Evolutionary conservation across 2,888 invertebrate genomes (phyloP).

Genomic region (Heliconius ismenius): DNA sequence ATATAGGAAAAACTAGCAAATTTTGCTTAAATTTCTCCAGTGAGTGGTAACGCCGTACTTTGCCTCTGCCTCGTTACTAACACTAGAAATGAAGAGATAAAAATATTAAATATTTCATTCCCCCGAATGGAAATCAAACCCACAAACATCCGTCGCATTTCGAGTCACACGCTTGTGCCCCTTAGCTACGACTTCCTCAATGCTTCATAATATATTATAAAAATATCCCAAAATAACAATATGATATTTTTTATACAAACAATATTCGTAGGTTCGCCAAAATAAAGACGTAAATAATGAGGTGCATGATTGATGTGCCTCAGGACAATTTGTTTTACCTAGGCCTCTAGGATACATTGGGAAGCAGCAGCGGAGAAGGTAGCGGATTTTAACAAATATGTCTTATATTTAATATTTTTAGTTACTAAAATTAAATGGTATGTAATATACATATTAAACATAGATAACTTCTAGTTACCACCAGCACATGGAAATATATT

Average conservation of each 20-base stretch:
- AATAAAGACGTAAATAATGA: constrained; percentile 41
- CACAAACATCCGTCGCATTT: no score
- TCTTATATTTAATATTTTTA: no score
- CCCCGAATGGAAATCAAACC: background rate
- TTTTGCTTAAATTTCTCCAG: background rate
- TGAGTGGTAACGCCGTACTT: no score
- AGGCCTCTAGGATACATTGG: background rate
- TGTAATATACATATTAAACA: no score
- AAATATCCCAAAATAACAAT: constrained; percentile 6
- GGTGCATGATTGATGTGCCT: constrained; percentile 40
- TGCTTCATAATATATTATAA: background rate
- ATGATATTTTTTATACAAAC: background rate
- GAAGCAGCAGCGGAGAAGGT: constrained; percentile 2
- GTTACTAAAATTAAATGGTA: no score
- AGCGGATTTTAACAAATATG: background rate
- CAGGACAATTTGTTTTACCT: constrained; percentile 37
- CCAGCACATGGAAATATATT: no score
- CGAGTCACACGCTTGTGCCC: no score
- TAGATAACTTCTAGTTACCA: no score
- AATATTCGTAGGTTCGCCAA: constrained; percentile 17
- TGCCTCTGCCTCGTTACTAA: background rate
- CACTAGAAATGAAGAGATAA: background rate
- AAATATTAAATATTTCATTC: background rate
- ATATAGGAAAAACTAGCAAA: background rate
- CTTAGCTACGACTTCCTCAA: no score